Evolutionary conservation across 92 coral and sea anemone species (phyloP).

Genomic region (Porites divaricata): DNA sequence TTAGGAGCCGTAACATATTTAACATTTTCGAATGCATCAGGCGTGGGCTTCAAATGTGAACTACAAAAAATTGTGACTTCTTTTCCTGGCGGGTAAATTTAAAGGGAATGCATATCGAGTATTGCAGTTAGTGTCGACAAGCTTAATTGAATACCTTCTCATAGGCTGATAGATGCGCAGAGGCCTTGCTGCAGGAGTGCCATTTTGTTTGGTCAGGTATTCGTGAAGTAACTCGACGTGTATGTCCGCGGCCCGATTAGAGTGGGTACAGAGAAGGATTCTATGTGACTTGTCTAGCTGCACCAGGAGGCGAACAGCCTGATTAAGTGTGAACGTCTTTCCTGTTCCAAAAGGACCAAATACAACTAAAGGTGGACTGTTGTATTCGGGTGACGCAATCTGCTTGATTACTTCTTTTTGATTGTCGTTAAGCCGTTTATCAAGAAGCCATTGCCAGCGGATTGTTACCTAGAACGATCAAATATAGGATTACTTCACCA

Average conservation of each 20-base stretch:
- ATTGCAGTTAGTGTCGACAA: too few species aligned
- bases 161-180: conserved; percentile 67
- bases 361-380: conserved; percentile 88
- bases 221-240: conserved; percentile 80
- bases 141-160: conserved; percentile 21
- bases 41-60: too few species aligned
- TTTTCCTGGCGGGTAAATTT: too few species aligned
- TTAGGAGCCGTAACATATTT: too few species aligned
- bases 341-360: conserved; percentile 99
- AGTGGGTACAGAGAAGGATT: conserved; percentile 90
- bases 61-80: too few species aligned
- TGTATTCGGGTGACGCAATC: conserved; percentile 42
- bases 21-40: too few species aligned
- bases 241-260: conserved; percentile 94
- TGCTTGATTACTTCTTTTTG: conserved; percentile 68
- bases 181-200: conserved; percentile 64
- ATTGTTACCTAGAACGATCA: conserved; percentile 15
- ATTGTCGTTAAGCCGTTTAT: conserved; percentile 55
- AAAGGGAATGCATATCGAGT: too few species aligned
- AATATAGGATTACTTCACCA: neutral
- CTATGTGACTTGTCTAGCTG: conserved; percentile 60
- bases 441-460: conserved; percentile 60
- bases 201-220: conserved; percentile 50
- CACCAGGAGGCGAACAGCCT: conserved; percentile 79
- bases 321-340: conserved; percentile 85